Evolutionary conservation across 2,888 invertebrate species (phyloP).

Genomic region (Rhimphoctona megacephalus): DNA sequence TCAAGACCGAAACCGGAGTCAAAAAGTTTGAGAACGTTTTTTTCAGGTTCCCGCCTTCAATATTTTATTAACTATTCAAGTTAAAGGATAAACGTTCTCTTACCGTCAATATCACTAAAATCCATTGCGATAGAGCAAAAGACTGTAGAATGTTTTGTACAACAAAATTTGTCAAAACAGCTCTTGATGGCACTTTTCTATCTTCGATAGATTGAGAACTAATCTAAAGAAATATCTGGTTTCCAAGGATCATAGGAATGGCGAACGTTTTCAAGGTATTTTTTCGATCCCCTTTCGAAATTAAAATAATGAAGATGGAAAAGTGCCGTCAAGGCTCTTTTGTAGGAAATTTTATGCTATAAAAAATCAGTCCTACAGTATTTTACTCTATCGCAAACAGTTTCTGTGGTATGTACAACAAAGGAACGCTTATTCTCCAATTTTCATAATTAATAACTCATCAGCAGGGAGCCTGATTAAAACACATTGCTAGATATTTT

Average conservation of each 20-base stretch:
- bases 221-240: background rate
- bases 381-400: background rate
- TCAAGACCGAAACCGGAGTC: background rate
- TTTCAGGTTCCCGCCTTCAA: background rate
- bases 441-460: too few species aligned
- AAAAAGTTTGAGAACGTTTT: background rate
- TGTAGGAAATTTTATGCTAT: background rate
- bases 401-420: background rate
- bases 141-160: background rate
- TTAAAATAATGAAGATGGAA: background rate
- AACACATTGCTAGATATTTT: background rate
- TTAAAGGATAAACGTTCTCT: background rate
- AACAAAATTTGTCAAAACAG: background rate
- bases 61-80: too few species aligned
- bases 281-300: background rate
- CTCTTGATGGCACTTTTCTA: background rate
- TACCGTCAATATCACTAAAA: background rate
- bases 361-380: background rate
- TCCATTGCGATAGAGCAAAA: background rate
- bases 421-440: too few species aligned
- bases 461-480: background rate
- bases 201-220: background rate
- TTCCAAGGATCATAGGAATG: background rate
- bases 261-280: background rate
- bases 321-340: background rate